A percentile compares a stretch with the other conserved stretches of the same genome.
Conservation (phyloP, 92 coral and sea anemone genomes). For the Nematostella vectensis region DNA sequence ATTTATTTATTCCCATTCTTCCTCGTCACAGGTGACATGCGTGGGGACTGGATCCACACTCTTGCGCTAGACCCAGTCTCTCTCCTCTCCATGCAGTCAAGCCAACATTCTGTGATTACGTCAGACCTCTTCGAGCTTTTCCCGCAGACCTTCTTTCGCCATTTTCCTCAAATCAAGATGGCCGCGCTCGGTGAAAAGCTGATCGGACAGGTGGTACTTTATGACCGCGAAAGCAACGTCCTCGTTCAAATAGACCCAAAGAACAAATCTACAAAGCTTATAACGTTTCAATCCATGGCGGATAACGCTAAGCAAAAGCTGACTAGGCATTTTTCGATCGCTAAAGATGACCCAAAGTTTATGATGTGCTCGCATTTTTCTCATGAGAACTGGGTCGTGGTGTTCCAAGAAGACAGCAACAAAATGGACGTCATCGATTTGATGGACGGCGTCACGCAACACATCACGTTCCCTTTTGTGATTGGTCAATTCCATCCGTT, state of each 20-base stretch:
- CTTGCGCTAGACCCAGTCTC: slow-evolving; percentile 81
- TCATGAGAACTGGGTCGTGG: slow-evolving; percentile 60
- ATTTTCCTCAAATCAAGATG: slow-evolving; percentile 62
- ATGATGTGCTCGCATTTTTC: slow-evolving; percentile 57
- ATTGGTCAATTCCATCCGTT: slow-evolving; percentile 86
- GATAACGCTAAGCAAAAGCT: slow-evolving; percentile 66
- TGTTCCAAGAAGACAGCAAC: slow-evolving; percentile 75
- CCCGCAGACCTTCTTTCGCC: slow-evolving; percentile 54
- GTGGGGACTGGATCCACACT: slow-evolving; percentile 92
- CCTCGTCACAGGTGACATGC: slow-evolving; percentile 62
- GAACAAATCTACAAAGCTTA: slow-evolving; percentile 36
- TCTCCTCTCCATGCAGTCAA: slow-evolving; percentile 74
- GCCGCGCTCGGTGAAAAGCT: slow-evolving; percentile 76
- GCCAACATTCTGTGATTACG: slow-evolving; percentile 62
- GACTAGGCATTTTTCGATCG: slow-evolving; percentile 84
- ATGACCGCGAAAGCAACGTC: slow-evolving; percentile 69
- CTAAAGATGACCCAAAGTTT: slow-evolving; percentile 45
- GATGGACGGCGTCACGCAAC: slow-evolving; percentile 47
- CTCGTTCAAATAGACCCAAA: slow-evolving; percentile 55
- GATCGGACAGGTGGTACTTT: slow-evolving; percentile 73
- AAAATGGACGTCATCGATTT: slow-evolving; percentile 71
- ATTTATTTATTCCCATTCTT: too few species aligned
- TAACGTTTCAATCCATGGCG: slow-evolving; percentile 60
- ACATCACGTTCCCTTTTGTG: slow-evolving; percentile 92
- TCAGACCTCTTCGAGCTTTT: slow-evolving; percentile 68